These are phyloP conservation scores for Rhincodon typus DNA, from an alignment of 2,797 vertebrate genomes.

Conservation along the genomic window DNA sequence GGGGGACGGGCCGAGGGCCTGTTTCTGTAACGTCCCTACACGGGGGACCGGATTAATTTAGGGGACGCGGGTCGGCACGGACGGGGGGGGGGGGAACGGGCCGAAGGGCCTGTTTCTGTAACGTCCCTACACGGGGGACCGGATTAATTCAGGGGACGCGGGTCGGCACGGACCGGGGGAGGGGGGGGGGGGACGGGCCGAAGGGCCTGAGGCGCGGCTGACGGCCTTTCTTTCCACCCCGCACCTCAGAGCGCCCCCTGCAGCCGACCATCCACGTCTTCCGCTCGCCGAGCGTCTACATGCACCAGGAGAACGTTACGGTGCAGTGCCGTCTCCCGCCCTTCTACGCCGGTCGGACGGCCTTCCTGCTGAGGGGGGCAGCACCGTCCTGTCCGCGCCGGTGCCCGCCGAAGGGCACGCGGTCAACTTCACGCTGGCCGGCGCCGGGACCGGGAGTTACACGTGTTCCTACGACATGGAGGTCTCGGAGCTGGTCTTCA, in stretches of 20 bases:
- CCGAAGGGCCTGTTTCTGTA: too few relatives aligned
- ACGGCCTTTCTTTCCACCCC: rapidly evolving
- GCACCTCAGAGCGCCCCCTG: background rate
- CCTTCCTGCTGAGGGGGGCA: background rate
- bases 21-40: too few relatives aligned
- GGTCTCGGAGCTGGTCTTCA: background rate
- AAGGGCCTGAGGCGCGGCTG: too few relatives aligned
- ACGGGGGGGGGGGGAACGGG: too few relatives aligned
- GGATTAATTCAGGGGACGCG: too few relatives aligned
- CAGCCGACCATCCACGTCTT: background rate
- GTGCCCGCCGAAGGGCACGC: background rate
- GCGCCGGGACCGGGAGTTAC: background rate
- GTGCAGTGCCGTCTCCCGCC: background rate
- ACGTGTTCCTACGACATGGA: background rate
- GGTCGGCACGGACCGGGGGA: too few relatives aligned
- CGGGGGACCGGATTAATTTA: too few relatives aligned
- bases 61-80: too few relatives aligned
- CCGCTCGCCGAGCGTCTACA: background rate
- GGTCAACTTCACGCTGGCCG: background rate
- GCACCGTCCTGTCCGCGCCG: background rate
- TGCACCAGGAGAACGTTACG: background rate
- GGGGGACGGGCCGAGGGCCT: too few relatives aligned
- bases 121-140: too few relatives aligned
- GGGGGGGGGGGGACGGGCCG: too few relatives aligned
- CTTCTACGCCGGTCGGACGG: background rate